These are phyloP conservation scores for Heliconius congener DNA, from an alignment of 1,140 invertebrate genomes.

Conservation along the genomic window DNA sequence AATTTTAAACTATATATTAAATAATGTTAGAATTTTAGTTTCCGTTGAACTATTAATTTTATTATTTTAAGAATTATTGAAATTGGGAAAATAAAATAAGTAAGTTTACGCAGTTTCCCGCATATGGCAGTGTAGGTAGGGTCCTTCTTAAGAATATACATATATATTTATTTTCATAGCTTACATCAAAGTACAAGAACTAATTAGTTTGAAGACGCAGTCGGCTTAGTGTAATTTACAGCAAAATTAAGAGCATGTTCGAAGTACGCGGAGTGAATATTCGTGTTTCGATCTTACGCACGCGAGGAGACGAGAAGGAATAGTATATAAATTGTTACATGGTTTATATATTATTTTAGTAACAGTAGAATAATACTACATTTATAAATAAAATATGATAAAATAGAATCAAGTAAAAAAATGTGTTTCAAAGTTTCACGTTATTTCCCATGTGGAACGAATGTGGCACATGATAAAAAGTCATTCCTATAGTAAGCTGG, in stretches of 20 bases:
- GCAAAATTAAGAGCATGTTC: conserved; percentile 16
- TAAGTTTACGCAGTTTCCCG: too few relatives aligned
- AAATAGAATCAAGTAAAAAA: neutral
- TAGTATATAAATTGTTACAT: neutral
- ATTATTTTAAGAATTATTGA: too few relatives aligned
- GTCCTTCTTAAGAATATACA: neutral
- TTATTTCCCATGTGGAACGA: neutral
- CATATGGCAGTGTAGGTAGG: too few relatives aligned
- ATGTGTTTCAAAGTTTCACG: neutral
- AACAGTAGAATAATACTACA: neutral
- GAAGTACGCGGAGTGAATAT: conserved; percentile 11
- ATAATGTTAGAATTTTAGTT: neutral
- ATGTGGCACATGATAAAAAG: neutral
- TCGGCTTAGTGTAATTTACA: conserved; percentile 6
- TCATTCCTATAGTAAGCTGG: neutral
- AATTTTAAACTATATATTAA: neutral
- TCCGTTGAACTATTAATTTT: too few relatives aligned
- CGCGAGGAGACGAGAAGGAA: neutral
- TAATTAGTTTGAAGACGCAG: conserved; percentile 8
- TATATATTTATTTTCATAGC: neutral
- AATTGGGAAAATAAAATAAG: too few relatives aligned
- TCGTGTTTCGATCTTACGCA: neutral
- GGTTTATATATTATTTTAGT: neutral
- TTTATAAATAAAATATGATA: neutral
- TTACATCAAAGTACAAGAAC: neutral